A percentile compares a stretch with the other conserved stretches of the same genome.
Evolutionary conservation across 2,888 invertebrate genomes (phyloP).

Genomic region (Rhagonycha fulva): DNA sequence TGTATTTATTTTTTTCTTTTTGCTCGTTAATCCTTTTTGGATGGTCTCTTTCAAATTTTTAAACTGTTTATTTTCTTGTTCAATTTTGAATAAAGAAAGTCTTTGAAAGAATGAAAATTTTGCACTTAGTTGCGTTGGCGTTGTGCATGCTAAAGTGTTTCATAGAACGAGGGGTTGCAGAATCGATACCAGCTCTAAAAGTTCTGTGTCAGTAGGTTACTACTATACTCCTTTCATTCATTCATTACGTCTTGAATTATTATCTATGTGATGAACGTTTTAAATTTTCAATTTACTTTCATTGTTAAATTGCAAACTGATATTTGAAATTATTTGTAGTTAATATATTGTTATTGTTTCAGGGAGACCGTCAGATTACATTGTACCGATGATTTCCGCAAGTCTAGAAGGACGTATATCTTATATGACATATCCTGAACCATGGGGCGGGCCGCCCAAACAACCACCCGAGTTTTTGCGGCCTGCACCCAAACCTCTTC

Average conservation of each 20-base stretch:
- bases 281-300: neutral
- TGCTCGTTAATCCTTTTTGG: neutral
- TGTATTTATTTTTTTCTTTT: neutral
- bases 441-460: conserved; percentile 61
- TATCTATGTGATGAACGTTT: neutral
- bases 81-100: neutral
- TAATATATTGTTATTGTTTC: conserved; percentile 40
- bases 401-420: conserved; percentile 67
- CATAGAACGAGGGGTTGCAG: conserved; percentile 14
- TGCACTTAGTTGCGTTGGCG: neutral
- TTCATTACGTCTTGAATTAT: conserved; percentile 21
- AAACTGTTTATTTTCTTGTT: neutral
- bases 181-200: conserved; percentile 26
- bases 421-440: conserved; percentile 60
- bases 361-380: conserved; percentile 50
- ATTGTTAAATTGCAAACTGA: neutral
- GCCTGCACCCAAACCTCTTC: conserved; percentile 65
- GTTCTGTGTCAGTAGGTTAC: conserved; percentile 27
- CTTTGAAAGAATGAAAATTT: neutral
- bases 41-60: neutral
- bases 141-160: neutral
- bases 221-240: conserved; percentile 23
- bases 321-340: neutral
- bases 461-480: conserved; percentile 67
- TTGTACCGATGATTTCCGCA: conserved; percentile 69